Conservation (phyloP, 2,797 vertebrate genomes). For the Sciurus carolinensis region DNA sequence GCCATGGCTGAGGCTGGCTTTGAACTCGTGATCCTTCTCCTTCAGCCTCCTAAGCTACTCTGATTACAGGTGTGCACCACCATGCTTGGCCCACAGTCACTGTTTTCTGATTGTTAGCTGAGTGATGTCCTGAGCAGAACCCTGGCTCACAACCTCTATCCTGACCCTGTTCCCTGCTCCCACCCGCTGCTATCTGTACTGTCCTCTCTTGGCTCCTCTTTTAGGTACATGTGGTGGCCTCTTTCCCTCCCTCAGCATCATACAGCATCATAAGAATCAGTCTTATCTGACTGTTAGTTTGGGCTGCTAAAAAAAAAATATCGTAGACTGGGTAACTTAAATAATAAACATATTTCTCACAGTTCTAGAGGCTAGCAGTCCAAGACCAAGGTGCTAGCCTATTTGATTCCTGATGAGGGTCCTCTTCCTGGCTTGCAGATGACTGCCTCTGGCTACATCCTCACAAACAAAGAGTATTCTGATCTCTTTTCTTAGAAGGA, state of each 20-base stretch:
- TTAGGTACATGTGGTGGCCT: not conserved
- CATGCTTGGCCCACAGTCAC: not conserved
- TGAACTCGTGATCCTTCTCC: too few species aligned
- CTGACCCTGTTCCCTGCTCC: not conserved
- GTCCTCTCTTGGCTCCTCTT: not conserved
- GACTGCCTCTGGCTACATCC: not conserved
- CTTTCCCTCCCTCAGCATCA: not conserved
- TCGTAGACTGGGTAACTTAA: not conserved
- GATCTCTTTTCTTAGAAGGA: not conserved
- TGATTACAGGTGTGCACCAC: too few species aligned
- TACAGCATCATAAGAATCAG: not conserved
- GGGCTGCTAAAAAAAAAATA: slow-evolving; percentile 2
- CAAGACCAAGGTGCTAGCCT: not conserved
- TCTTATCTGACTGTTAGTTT: not conserved
- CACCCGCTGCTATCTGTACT: not conserved
- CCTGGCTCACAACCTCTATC: not conserved
- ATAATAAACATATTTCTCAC: not conserved
- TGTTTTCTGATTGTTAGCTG: not conserved
- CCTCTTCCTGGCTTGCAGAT: not conserved
- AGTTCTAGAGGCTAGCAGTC: not conserved
- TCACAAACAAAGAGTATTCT: not conserved
- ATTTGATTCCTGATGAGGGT: not conserved
- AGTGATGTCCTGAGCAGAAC: not conserved
- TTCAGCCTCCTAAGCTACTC: too few species aligned
- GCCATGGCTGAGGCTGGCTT: too few species aligned